A percentile compares a stretch with the other conserved stretches of the same genome.
Conservation (phyloP, 2,797 vertebrate genomes). For the Esox masquinongy region DNA sequence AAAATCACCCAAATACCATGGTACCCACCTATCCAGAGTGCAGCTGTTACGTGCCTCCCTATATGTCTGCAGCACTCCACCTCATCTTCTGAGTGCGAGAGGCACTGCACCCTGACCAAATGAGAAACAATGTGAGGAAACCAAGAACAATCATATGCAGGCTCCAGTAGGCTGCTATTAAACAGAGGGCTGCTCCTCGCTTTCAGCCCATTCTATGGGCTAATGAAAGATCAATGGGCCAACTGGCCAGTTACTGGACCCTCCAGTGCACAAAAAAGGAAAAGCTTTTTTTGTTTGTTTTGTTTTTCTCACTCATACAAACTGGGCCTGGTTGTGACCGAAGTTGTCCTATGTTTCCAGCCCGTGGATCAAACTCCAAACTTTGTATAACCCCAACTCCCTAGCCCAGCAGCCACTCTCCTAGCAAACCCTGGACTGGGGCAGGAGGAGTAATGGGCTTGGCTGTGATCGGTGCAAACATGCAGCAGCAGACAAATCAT, state of each 20-base stretch:
- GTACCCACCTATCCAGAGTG: conserved; percentile 57
- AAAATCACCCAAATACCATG: conserved; percentile 37
- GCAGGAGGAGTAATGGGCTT: conserved; percentile 49
- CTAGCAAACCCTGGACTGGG: conserved; percentile 34
- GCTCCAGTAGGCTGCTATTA: conserved; percentile 74
- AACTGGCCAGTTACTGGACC: conserved; percentile 61
- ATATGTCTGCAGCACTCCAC: conserved; percentile 64
- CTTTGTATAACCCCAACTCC: conserved; percentile 46
- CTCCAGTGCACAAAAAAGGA: conserved; percentile 41
- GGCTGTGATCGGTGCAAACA: conserved; percentile 59
- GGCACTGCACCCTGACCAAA: conserved; percentile 59
- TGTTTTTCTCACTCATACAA: conserved; percentile 27
- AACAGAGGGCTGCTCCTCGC: conserved; percentile 61
- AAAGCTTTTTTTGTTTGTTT: conserved; percentile 45
- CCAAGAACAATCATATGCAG: conserved; percentile 75
- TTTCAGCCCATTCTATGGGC: conserved; percentile 62
- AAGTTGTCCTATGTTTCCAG: conserved; percentile 50
- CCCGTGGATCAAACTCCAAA: conserved; percentile 54
- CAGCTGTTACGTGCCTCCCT: conserved; percentile 56
- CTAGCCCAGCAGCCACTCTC: conserved; percentile 4
- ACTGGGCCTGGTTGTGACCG: conserved; percentile 10
- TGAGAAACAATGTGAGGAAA: conserved; percentile 80
- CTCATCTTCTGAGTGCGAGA: conserved; percentile 51
- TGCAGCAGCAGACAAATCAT: conserved; percentile 69
- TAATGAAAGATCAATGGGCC: conserved; percentile 77